Evolutionary conservation across 2,888 invertebrate genomes (phyloP).

Genomic region (Eupithecia inturbata): DNA sequence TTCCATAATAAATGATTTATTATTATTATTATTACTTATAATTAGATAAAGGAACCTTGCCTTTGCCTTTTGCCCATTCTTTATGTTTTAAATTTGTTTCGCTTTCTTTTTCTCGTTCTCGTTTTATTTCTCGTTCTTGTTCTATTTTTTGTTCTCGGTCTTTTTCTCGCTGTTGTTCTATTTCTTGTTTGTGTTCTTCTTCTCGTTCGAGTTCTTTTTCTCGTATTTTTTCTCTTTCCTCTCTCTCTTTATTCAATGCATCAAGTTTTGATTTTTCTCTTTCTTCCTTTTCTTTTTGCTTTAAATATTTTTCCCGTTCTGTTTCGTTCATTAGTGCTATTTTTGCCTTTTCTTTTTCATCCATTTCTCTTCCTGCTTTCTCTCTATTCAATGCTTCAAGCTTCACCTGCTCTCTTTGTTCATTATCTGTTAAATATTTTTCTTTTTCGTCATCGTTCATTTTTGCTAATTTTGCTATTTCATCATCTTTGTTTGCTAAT

Average conservation of each 20-base stretch:
- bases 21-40: too few relatives aligned
- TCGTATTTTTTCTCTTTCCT: neutral
- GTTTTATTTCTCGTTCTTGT: neutral
- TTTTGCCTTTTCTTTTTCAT: neutral
- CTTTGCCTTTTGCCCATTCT: neutral
- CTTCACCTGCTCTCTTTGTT: neutral
- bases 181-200: neutral
- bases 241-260: neutral
- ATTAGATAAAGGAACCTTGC: neutral
- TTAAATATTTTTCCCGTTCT: neutral
- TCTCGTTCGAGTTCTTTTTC: neutral
- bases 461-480: too few relatives aligned
- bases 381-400: too few relatives aligned
- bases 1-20: too few relatives aligned
- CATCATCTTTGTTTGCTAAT: neutral
- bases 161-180: neutral
- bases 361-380: neutral
- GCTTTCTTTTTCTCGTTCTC: slow-evolving; percentile 48
- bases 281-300: neutral
- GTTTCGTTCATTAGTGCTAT: neutral
- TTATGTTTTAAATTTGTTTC: neutral
- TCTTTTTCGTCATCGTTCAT: neutral
- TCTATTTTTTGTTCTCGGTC: neutral
- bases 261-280: neutral
- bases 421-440: neutral